Base-by-base conservation (phyloP, 2,797 vertebrate species). In the Petrocephalus schoutedeni region DNA sequence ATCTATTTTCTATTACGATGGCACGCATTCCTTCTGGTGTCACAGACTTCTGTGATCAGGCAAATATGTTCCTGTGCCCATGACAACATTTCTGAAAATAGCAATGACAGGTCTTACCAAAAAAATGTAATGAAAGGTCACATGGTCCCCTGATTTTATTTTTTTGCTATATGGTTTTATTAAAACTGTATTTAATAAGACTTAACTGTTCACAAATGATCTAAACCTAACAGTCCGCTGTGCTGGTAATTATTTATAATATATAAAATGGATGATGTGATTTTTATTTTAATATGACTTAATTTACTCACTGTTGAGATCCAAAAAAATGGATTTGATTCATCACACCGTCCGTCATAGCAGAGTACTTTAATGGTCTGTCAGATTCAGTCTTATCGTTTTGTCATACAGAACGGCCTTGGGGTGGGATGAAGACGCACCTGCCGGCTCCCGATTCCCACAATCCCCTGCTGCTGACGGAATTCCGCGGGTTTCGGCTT, bases 401-500 rank as follows among this genome's bases (percentile, higher is more conserved):
- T 19, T 49, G 36, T 61, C 56, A 51, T 45, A 59, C 5, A 57
- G 21, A 84, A 32, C 16, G 10, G 28, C 4, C 19, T 2, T 45
- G 45, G 12, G 56, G 51, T 36, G 74, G 3, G 19, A 56, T 3
- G 21, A 41, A 84, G 77, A 67, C 57, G 84, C 59, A 85, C 14
- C 59, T 10, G 21, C 2, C 5, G 16, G 51, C 2, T 23, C 16
- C 57, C 51, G n/a, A 53, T 85, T 74, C 87, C 61, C 59, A 74
- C 80, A 88, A 86, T 58, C 54, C 84, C 28, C 9, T n/a, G n/a
- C 49, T 10, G 82, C 61, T 74, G 82, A 86, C 45, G 61, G 53
- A 64, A 57, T 8, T 49, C 80, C 28, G 8, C 86, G 90, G 89
- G 90, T 86, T 64, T 56, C 87, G 5, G 14, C 57, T 53, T 45